A percentile compares a stretch with the other conserved stretches of the same genome.
Evolutionary conservation across 1,140 invertebrate genomes (phyloP).

Genomic region (Psix sp.): DNA sequence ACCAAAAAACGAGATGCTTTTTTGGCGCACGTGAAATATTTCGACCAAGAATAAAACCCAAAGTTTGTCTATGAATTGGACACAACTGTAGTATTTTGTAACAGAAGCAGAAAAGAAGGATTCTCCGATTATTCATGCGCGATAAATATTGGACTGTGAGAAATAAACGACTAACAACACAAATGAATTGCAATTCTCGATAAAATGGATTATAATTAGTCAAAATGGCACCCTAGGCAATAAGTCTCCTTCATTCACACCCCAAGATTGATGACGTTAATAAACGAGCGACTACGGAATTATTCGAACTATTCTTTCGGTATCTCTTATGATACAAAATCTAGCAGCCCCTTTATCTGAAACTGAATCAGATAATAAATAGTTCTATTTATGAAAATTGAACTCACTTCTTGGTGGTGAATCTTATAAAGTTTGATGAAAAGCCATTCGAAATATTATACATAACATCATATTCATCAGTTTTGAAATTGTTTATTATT

Average conservation of each 20-base stretch:
- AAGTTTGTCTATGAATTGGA: too few species aligned
- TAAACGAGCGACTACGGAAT: conserved; percentile 30
- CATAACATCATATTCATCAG: too few species aligned
- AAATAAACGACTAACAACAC: conserved; percentile 50
- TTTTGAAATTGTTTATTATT: too few species aligned
- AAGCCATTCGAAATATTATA: too few species aligned
- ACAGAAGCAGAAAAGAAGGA: not conserved
- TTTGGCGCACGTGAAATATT: too few species aligned
- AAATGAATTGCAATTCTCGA: conserved; percentile 54
- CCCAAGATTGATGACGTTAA: conserved; percentile 56
- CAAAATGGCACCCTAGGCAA: conserved; percentile 48
- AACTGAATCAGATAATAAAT: too few species aligned
- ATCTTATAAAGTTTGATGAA: too few species aligned
- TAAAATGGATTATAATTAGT: conserved; percentile 58
- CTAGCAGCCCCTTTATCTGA: not conserved
- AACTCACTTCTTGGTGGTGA: too few species aligned
- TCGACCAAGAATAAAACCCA: too few species aligned
- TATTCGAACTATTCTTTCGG: conserved; percentile 41
- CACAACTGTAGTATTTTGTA: too few species aligned
- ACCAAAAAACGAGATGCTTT: too few species aligned
- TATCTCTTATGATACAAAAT: conserved; percentile 39
- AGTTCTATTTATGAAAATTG: too few species aligned
- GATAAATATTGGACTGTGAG: conserved; percentile 27
- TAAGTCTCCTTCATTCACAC: conserved; percentile 25
- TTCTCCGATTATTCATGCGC: conserved; percentile 15